phyloP scores from a whole-genome alignment of 2,797 vertebrate species.

The Podargus strigoides region DNA sequence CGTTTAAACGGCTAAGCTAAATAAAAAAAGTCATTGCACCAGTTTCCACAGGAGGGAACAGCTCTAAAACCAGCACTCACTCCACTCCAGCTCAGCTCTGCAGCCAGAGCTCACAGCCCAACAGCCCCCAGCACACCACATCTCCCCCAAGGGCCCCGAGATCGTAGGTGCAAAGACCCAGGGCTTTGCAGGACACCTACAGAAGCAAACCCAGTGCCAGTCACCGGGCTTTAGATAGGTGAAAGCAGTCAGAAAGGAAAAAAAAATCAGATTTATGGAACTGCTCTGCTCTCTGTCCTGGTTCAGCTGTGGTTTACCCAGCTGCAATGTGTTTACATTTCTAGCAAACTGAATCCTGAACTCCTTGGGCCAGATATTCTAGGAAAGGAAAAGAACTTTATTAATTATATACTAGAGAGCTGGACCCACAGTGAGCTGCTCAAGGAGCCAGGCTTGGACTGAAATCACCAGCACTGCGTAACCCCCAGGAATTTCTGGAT shows the following conservation, averaged over 20 bases:
- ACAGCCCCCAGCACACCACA: accelerated
- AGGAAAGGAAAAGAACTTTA: background rate
- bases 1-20: background rate
- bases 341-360: background rate
- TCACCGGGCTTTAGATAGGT: background rate
- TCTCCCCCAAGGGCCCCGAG: accelerated
- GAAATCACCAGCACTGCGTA: background rate
- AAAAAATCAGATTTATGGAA: background rate
- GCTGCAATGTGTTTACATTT: background rate
- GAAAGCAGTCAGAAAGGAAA: background rate
- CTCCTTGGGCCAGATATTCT: background rate
- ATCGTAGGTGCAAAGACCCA: accelerated
- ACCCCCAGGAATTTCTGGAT: background rate
- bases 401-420: background rate
- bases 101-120: background rate
- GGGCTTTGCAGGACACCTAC: background rate
- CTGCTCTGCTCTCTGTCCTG: background rate
- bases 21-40: background rate
- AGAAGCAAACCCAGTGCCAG: background rate
- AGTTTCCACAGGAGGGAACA: background rate
- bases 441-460: background rate
- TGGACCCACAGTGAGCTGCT: background rate
- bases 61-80: background rate
- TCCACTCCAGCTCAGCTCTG: background rate
- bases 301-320: background rate